Percentiles rank a stretch among this genome's conserved stretches.
These are phyloP conservation scores for Cosmia trapezina DNA, from an alignment of 2,888 invertebrate genomes.

Conservation along the genomic window DNA sequence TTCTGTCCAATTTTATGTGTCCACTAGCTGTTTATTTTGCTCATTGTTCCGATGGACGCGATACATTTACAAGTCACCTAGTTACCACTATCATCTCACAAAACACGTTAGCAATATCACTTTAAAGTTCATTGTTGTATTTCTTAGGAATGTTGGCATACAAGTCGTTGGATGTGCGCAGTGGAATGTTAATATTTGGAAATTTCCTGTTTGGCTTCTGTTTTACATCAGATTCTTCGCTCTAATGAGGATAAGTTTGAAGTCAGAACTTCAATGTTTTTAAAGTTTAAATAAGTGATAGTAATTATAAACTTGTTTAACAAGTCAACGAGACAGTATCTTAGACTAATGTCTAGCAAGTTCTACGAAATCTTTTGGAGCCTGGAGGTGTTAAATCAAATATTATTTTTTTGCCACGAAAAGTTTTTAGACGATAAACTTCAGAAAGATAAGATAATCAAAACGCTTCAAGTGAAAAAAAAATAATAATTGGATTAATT, in stretches of 20 bases:
- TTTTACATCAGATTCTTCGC: constrained; percentile 22
- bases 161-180: constrained; percentile 16
- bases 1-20: constrained; percentile 35
- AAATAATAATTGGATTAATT: constrained; percentile 13
- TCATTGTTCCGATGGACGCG: constrained; percentile 62
- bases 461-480: background rate
- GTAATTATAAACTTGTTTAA: constrained; percentile 16
- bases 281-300: background rate
- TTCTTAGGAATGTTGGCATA: constrained; percentile 28
- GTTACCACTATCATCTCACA: constrained; percentile 46
- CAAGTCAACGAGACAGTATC: background rate
- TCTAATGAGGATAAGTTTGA: constrained; percentile 7
- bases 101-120: constrained; percentile 58
- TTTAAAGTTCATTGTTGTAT: constrained; percentile 61
- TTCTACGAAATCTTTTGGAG: background rate
- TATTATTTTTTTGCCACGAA: background rate
- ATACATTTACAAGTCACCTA: constrained; percentile 62
- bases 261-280: background rate
- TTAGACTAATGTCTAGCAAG: background rate
- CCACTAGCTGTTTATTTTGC: constrained; percentile 60
- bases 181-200: constrained; percentile 42
- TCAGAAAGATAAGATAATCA: constrained; percentile 2
- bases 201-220: constrained; percentile 19
- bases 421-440: background rate
- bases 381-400: background rate